Evolutionary conservation across 2,888 invertebrate species (phyloP), one percentile per base, ranked within the genome.

Genomic region (Aleiodes alternator): DNA sequence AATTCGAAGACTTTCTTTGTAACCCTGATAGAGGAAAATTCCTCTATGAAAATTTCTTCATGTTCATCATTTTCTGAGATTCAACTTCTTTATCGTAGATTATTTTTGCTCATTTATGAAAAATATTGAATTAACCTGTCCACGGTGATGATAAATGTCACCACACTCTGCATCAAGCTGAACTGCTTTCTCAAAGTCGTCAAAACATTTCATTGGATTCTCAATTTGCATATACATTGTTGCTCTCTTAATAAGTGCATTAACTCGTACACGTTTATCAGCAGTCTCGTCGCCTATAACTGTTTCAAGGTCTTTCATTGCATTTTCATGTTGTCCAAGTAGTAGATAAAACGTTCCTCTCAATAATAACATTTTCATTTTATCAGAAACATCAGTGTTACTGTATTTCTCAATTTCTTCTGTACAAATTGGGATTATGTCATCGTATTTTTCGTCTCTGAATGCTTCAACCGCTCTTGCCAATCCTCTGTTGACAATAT

Each of bases 131-230:
- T 34, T 78, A 81, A 93, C 93, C 90, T 93, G 93, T 69, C 97
- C 98, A 79, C 97, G 92, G 86, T 98, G 98, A 88, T 98, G 97
- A 89, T 95, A 98, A 71, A 98, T 94, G 88, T 98, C 98, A 29
- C 95, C 93, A 88, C 96, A 96, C 48, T 94, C 91, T 0, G 96
- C 93, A 83, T 96, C 95, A 66, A 97, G 87, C 83, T 93, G 91
- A 56, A 94, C 93, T 48, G 98, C 98, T 80, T 89, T 90, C 14
- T 93, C 92, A 90, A 98, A 98, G 88, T 96, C 96, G 72, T 92
- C 92, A 81, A 97, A 91, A 81, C 96, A 96, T 78, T 93, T 92
- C 53, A 93, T 94, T 50, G 93, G 91, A 78, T 94, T 92, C 82
- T 95, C 95, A 71, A 94, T 90, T 87, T 97, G 97, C 89, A 97